Evolutionary conservation across 2,113 vertebrate genomes (phyloP), one percentile per base, ranked within the genome.

Genomic region (Heterocephalus glaber): DNA sequence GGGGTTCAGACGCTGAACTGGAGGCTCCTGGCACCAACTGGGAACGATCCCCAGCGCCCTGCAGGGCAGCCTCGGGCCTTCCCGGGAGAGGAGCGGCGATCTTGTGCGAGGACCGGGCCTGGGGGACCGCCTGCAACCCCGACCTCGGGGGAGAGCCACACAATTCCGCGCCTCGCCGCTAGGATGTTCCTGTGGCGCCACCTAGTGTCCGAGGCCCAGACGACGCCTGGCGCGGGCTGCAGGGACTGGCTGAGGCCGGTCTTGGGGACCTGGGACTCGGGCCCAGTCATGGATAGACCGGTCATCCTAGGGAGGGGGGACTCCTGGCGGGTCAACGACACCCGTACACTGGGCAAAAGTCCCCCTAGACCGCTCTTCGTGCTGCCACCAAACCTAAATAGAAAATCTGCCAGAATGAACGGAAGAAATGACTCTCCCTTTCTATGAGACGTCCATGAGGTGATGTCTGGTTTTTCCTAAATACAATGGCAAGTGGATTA

Each of bases 101-200:
- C 30, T 10, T 38, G 19, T 1, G 76, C 4, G 17, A 60, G 80
- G 74, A 38, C 87, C 30, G 68, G 13, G 86, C 22, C 58, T 13
- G 35, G 41, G 84, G 12, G 65, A 47, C 95, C 90, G 5, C 70
- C 88, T 2, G 38, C 58, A 24, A 5, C 80, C 49, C 60, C 26
- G 76, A 66, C 65, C 77, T 26, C 17, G 8, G 26, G n/a, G 84
- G 35, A 93, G 95, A 86, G n/a, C 83, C 30, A 0, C 10, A 0
- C 2, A 24, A 24, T 56, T 47, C 41, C 0, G 38, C 20, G 58
- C 65, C 86, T 68, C 5, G 0, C 88, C 13, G 14, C 44, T 56
- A 92, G 85, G 83, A 68, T 96, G 96, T 92, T 90, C 98, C 97
- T 98, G 87, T 92, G 96, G 97, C 89, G 95, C 98, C 98, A 98